phyloP scores from a whole-genome alignment of 2,888 invertebrate species.

The Barypeithes pellucidus region DNA sequence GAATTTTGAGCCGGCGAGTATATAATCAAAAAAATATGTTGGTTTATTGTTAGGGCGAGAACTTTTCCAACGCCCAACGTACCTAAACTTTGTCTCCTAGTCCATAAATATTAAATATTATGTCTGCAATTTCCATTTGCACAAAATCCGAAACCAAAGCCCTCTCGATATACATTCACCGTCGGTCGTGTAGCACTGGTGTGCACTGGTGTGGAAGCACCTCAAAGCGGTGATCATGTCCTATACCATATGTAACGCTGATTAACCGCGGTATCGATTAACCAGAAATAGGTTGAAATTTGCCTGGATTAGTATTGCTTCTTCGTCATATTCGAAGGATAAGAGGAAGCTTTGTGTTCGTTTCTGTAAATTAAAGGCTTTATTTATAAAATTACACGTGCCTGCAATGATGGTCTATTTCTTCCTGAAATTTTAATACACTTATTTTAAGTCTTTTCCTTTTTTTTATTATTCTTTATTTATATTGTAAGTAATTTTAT shows the following conservation, averaged over 20 bases:
- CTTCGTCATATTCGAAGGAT: not conserved
- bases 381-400: too few species aligned
- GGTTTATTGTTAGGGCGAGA: too few species aligned
- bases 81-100: too few species aligned
- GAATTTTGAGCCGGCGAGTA: too few species aligned
- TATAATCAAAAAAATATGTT: too few species aligned
- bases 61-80: too few species aligned
- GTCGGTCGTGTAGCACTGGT: conserved; percentile 29
- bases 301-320: conserved; percentile 46
- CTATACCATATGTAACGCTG: conserved; percentile 52
- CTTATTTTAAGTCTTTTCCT: too few species aligned
- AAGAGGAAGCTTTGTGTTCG: not conserved
- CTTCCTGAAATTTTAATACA: too few species aligned
- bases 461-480: too few species aligned
- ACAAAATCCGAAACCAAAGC: conserved; percentile 29
- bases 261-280: conserved; percentile 50
- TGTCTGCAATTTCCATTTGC: not conserved
- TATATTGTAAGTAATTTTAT: too few species aligned
- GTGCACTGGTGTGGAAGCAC: conserved; percentile 42
- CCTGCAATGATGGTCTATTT: too few species aligned
- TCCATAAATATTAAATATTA: not conserved
- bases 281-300: conserved; percentile 53
- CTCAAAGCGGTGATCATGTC: conserved; percentile 51
- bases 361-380: too few species aligned
- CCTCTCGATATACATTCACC: conserved; percentile 31